Percentiles rank a stretch among this genome's conserved stretches.
Conservation (phyloP, 2,797 vertebrate genomes). For the Ptychobarbus kaznakovi region DNA sequence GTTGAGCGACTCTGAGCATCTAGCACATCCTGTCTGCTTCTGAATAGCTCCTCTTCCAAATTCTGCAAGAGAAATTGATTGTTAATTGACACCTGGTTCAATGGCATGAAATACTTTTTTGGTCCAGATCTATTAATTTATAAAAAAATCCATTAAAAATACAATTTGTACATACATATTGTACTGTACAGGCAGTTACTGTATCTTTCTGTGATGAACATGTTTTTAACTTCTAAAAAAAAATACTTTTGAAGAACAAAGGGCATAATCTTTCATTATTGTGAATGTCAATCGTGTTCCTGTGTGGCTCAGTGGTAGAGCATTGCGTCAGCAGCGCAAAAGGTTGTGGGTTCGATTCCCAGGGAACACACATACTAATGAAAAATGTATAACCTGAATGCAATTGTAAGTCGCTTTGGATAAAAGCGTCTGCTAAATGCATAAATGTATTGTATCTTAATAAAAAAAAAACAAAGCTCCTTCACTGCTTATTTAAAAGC, state of each 20-base stretch:
- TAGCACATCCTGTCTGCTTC: constrained; percentile 63
- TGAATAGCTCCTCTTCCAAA: constrained; percentile 70
- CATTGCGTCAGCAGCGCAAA: too few relatives aligned
- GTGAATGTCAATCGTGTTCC: too few relatives aligned
- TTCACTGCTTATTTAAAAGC: not conserved
- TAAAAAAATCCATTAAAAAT: not conserved
- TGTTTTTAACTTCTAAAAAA: not conserved
- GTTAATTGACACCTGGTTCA: not conserved
- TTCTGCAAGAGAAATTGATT: constrained; percentile 61
- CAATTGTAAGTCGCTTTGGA: too few relatives aligned
- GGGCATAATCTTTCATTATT: not conserved
- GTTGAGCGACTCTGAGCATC: constrained; percentile 62
- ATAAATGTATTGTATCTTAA: not conserved
- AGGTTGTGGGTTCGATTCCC: too few relatives aligned
- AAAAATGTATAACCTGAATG: too few relatives aligned
- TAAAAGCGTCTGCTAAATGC: too few relatives aligned
- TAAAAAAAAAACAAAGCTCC: not conserved
- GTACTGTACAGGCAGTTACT: not conserved
- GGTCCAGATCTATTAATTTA: not conserved
- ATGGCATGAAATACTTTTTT: not conserved
- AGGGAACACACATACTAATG: too few relatives aligned
- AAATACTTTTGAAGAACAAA: not conserved
- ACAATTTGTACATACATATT: not conserved
- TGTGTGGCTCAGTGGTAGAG: too few relatives aligned
- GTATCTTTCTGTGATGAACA: not conserved